Percentiles rank a stretch among this genome's conserved stretches.
Evolutionary conservation across 2,888 invertebrate species (phyloP).

Genomic region (Tyria jacobaeae): DNA sequence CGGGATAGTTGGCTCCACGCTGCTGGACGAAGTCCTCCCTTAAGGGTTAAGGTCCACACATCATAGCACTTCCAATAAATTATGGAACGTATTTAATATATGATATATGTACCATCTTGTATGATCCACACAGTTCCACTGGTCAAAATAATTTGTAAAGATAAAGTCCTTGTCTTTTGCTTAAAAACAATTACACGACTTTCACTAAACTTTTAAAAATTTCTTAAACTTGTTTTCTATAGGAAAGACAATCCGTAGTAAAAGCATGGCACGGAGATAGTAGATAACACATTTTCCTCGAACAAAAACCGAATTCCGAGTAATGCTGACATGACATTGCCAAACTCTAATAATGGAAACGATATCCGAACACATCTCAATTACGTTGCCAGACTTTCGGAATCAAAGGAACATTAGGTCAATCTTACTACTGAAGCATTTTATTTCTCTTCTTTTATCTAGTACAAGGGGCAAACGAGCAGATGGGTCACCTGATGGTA

Average conservation of each 20-base stretch:
- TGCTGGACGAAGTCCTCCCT: too few species aligned
- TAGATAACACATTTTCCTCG: conserved; percentile 12
- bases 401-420: background rate
- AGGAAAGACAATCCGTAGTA: background rate
- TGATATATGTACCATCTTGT: too few species aligned
- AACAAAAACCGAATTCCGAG: conserved; percentile 3
- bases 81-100: too few species aligned
- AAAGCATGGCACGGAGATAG: background rate
- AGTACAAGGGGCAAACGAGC: background rate
- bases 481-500: too few species aligned
- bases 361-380: conserved; percentile 14
- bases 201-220: background rate
- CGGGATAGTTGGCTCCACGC: too few species aligned
- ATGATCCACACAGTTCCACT: too few species aligned
- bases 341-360: conserved; percentile 5
- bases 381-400: conserved; percentile 7
- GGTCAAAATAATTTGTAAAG: too few species aligned
- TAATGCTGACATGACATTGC: conserved; percentile 12
- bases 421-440: conserved; percentile 4
- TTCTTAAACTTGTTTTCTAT: background rate
- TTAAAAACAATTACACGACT: too few species aligned
- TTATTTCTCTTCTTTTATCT: background rate
- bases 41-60: too few species aligned
- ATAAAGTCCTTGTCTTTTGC: background rate
- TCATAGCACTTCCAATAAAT: too few species aligned